phyloP scores from a whole-genome alignment of 2,797 vertebrate species.

The Setipinna tenuifilis region DNA sequence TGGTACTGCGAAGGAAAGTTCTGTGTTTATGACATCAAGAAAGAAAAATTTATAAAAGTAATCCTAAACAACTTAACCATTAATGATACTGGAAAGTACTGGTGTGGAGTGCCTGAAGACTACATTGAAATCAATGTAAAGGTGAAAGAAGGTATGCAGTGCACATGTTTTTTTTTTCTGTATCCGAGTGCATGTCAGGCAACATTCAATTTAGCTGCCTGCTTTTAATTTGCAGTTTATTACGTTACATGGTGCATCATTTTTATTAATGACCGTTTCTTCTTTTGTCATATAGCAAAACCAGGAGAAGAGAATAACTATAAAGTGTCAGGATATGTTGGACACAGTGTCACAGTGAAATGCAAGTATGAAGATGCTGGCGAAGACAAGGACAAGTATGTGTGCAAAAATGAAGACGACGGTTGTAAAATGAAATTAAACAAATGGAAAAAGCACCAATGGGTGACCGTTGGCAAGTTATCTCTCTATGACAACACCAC shows the following conservation, averaged over 20 bases:
- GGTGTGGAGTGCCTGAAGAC: background rate
- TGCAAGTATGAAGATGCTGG: background rate
- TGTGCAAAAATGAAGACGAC: background rate
- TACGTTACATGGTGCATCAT: too few relatives aligned
- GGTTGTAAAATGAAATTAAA: background rate
- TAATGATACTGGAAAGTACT: conserved; percentile 31
- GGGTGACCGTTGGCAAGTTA: background rate
- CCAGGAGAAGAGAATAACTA: background rate
- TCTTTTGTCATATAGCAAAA: background rate
- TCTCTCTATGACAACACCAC: background rate
- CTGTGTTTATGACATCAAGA: conserved; percentile 32
- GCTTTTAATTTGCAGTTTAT: background rate
- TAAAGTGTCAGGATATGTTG: background rate
- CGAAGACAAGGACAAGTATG: background rate
- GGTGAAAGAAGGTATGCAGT: conserved; percentile 6
- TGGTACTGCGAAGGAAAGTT: conserved; percentile 2
- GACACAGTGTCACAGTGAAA: background rate
- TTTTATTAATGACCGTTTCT: too few relatives aligned
- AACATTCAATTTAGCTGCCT: background rate
- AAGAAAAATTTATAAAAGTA: conserved; percentile 26
- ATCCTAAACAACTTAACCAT: conserved; percentile 29
- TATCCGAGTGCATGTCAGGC: background rate
- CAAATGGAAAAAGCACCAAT: background rate
- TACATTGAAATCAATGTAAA: conserved; percentile 25
- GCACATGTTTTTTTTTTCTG: background rate